Percentiles rank a stretch among this genome's conserved stretches.
phyloP scores from a whole-genome alignment of 2,113 vertebrate genomes.

The Sprattus sprattus region DNA sequence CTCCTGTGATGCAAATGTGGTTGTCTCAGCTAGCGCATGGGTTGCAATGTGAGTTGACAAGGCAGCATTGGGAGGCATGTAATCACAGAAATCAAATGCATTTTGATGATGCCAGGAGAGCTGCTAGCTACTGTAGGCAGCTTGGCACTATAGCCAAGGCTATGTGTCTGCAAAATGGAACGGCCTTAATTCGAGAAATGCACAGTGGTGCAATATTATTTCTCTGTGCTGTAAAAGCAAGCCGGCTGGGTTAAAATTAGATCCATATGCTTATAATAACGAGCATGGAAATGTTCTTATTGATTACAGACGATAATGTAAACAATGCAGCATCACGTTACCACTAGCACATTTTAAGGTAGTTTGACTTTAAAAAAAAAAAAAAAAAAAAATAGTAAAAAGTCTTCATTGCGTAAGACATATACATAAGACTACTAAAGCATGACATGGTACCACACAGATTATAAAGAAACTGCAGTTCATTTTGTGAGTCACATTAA shows the following conservation, averaged over 20 bases:
- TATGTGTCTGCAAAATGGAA: constrained; percentile 12
- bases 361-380: not conserved
- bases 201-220: constrained; percentile 29
- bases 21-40: constrained; percentile 26
- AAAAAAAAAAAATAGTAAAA: too few species aligned
- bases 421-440: not conserved
- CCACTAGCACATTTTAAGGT: not conserved
- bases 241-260: not conserved
- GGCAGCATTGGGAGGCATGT: constrained; percentile 30
- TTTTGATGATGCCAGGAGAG: constrained; percentile 38
- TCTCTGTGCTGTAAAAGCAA: not conserved
- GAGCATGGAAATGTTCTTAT: not conserved
- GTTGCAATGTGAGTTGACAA: constrained; percentile 44
- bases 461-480: not conserved
- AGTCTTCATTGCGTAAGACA: not conserved
- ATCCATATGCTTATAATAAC: not conserved
- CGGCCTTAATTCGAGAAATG: constrained; percentile 19
- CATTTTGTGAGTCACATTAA: not conserved
- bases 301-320: not conserved
- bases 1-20: constrained; percentile 25
- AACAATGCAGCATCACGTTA: not conserved
- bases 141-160: constrained; percentile 22
- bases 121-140: constrained; percentile 36
- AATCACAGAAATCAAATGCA: constrained; percentile 48
- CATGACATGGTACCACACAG: not conserved